Conservation (phyloP, 2,797 vertebrate genomes). For the Anas bernieri region DNA sequence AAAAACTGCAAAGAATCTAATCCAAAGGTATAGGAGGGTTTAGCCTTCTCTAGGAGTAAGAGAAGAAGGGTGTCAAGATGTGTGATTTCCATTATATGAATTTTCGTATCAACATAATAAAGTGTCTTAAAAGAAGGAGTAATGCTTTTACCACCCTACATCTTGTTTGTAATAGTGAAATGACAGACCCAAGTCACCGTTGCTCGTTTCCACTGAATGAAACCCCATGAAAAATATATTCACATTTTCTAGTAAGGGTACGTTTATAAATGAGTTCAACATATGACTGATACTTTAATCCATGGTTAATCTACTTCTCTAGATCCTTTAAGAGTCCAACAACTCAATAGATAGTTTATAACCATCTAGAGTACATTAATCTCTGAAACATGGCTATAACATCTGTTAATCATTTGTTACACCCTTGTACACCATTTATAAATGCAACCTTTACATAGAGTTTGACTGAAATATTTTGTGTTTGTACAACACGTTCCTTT, state of each 20-base stretch:
- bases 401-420: constrained; percentile 69
- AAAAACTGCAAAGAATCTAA: background rate
- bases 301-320: constrained; percentile 18
- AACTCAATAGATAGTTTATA: constrained; percentile 42
- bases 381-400: constrained; percentile 11
- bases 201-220: background rate
- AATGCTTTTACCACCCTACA: background rate
- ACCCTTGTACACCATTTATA: constrained; percentile 27
- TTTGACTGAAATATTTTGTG: constrained; percentile 66
- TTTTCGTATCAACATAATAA: background rate
- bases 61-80: background rate
- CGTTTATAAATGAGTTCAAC: constrained; percentile 4
- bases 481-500: constrained; percentile 55
- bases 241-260: background rate
- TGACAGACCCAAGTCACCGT: background rate
- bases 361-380: constrained; percentile 31
- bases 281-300: constrained; percentile 46
- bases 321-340: background rate
- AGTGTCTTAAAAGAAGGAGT: background rate
- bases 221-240: background rate
- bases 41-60: background rate
- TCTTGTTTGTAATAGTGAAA: background rate
- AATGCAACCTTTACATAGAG: constrained; percentile 46
- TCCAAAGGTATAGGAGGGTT: background rate
- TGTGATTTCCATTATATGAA: background rate